Evolutionary conservation across 2,113 vertebrate genomes (phyloP).

Genomic region (Brachionichthys hirsutus): DNA sequence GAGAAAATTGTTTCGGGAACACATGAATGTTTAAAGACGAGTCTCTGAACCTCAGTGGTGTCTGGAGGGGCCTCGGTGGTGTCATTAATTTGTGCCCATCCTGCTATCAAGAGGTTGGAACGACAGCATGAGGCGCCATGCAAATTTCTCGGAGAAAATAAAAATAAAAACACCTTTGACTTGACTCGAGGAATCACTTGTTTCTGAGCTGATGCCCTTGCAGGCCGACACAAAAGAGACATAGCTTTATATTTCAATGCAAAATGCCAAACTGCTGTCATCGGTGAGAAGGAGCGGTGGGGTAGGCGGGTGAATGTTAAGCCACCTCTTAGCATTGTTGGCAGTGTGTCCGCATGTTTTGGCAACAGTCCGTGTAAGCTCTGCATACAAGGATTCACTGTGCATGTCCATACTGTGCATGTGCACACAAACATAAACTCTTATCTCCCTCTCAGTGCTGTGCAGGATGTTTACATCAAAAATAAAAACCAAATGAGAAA

Average conservation of each 20-base stretch:
- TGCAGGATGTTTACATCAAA: constrained; percentile 37
- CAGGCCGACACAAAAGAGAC: constrained; percentile 40
- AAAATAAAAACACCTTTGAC: constrained; percentile 15
- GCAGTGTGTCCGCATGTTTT: constrained; percentile 54
- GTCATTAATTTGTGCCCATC: constrained; percentile 70
- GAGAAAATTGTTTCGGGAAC: constrained; percentile 74
- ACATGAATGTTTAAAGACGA: constrained; percentile 78
- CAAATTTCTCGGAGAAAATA: constrained; percentile 49
- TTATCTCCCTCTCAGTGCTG: constrained; percentile 20
- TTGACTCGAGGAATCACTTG: constrained; percentile 40
- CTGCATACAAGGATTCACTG: constrained; percentile 37
- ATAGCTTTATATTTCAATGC: constrained; percentile 25
- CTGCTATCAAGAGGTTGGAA: constrained; percentile 56
- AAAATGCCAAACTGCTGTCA: constrained; percentile 32
- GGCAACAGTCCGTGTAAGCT: constrained; percentile 51
- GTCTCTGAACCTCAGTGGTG: constrained; percentile 62
- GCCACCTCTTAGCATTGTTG: constrained; percentile 59
- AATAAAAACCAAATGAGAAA: constrained; percentile 33
- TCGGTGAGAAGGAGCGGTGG: constrained; percentile 1
- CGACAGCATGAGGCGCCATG: constrained; percentile 38
- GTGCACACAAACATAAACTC: constrained; percentile 34
- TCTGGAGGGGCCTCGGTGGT: constrained; percentile 47
- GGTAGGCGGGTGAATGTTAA: constrained; percentile 38
- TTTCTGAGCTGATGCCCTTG: constrained; percentile 36
- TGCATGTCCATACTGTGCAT: constrained; percentile 27